phyloP scores from a whole-genome alignment of 2,113 vertebrate genomes.

The Chamaea fasciata region DNA sequence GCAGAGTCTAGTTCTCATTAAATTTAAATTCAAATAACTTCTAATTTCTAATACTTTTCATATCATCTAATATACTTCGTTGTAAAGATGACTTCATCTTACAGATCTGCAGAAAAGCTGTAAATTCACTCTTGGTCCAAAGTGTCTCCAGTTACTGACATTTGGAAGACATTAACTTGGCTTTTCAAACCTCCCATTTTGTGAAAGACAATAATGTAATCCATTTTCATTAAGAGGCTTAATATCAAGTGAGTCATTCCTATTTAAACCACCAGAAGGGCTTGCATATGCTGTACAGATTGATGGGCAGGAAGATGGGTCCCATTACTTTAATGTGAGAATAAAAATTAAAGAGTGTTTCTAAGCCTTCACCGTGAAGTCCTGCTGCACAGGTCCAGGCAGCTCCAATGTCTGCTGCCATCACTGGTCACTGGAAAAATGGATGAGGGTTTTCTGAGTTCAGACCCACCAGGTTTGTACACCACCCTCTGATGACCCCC shows the following conservation, averaged over 20 bases:
- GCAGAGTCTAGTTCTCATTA: neutral
- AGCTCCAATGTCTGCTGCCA: neutral
- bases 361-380: neutral
- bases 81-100: neutral
- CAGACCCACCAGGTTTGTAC: neutral
- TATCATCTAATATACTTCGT: neutral
- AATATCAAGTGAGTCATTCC: conserved; percentile 49
- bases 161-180: conserved; percentile 17
- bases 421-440: neutral
- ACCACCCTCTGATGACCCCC: neutral
- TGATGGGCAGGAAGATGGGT: conserved; percentile 33
- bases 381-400: neutral
- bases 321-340: conserved; percentile 32
- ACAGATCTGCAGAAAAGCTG: neutral
- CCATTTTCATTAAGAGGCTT: conserved; percentile 41
- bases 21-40: neutral
- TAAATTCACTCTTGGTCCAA: neutral
- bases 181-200: conserved; percentile 52
- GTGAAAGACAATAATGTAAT: conserved; percentile 20
- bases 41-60: neutral
- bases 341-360: neutral
- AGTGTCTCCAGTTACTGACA: conserved; percentile 11
- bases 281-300: conserved; percentile 34
- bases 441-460: neutral
- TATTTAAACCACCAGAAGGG: conserved; percentile 35